These are phyloP conservation scores for Parnassius smintheus DNA, from an alignment of 2,888 invertebrate species.

Conservation along the genomic window DNA sequence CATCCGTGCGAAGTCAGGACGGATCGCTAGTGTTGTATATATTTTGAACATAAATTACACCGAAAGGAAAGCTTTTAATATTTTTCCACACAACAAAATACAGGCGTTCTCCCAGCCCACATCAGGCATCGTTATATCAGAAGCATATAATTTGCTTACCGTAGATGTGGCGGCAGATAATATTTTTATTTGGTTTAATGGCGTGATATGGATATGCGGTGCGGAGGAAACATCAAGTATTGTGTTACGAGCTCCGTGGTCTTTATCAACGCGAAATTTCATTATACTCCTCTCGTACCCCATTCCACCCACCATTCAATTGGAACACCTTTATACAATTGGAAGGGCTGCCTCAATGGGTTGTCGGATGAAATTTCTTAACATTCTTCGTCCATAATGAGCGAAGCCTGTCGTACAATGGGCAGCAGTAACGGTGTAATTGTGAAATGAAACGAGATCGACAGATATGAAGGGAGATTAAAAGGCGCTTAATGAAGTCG, in stretches of 20 bases:
- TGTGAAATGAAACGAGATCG: constrained; percentile 72
- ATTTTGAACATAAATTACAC: no score
- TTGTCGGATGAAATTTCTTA: constrained; percentile 80
- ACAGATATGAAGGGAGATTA: constrained; percentile 72
- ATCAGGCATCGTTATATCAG: constrained; percentile 33
- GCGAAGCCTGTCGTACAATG: constrained; percentile 73
- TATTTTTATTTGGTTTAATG: constrained; percentile 76
- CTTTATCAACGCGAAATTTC: constrained; percentile 78
- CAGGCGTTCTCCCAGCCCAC: constrained; percentile 17
- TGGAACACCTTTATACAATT: constrained; percentile 79
- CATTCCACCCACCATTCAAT: constrained; percentile 74
- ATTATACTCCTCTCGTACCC: constrained; percentile 72
- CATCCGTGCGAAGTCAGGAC: no score
- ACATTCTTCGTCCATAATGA: constrained; percentile 77
- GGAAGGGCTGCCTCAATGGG: constrained; percentile 77
- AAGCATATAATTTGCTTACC: constrained; percentile 62
- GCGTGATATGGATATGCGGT: constrained; percentile 76
- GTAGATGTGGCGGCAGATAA: constrained; percentile 75
- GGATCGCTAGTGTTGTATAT: no score
- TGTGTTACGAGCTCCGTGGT: constrained; percentile 76
- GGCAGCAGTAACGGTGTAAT: constrained; percentile 75
- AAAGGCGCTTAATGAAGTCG: constrained; percentile 68
- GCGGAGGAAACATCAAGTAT: constrained; percentile 78
- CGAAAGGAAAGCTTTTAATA: neutral
- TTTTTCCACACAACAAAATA: constrained; percentile 12